Evolutionary conservation across 92 coral and sea anemone species (phyloP), one percentile per base, ranked within the genome.

Genomic region (Desmophyllum pertusum): DNA sequence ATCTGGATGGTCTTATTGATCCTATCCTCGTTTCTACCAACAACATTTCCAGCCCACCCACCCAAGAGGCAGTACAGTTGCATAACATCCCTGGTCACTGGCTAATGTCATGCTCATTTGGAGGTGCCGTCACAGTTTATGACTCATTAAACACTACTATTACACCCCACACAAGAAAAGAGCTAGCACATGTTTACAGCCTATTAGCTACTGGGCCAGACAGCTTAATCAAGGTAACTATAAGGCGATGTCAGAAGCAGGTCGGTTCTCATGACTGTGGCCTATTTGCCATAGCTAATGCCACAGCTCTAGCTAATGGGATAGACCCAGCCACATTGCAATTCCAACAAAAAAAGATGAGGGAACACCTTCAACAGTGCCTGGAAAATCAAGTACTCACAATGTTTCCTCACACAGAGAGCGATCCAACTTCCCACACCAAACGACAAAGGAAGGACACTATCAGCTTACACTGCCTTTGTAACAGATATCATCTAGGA

Each of bases 251-350:
- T 41, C 86, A 80, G 55, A 80, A 70, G 46, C 86, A 80, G 18
- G 31, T 65, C 19, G 81, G 77, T 80, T 41, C 70, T 18, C 62
- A 50, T 41, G 81, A 86, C 85, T 86, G 90, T 80, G 90, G 86
- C 30, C 69, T 85, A 18, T 85, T 85, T 85, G 86, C 86, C 57
- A 59, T 80, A 59, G 86, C 86, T n/a, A n/a, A n/a, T n/a, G n/a
- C n/a, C 55, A 50, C 21, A 50, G 55, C 19, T 3, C 55, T 50
- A 11, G 19, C 55, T 0, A 11, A 50, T 11, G 55, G 19, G 55
- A 21, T 50, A 15, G 55, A 50, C 4, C 55, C 55, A 50, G 55
- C 55, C 1, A 50, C 55, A 50, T 0, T 50, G 4, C 13, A 50
- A 50, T 50, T 50, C 55, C 55, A 50, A 50, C 55, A 50, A 50